Evolutionary conservation across 1,140 invertebrate genomes (phyloP).

Genomic region (Panagrolaimus sp.): DNA sequence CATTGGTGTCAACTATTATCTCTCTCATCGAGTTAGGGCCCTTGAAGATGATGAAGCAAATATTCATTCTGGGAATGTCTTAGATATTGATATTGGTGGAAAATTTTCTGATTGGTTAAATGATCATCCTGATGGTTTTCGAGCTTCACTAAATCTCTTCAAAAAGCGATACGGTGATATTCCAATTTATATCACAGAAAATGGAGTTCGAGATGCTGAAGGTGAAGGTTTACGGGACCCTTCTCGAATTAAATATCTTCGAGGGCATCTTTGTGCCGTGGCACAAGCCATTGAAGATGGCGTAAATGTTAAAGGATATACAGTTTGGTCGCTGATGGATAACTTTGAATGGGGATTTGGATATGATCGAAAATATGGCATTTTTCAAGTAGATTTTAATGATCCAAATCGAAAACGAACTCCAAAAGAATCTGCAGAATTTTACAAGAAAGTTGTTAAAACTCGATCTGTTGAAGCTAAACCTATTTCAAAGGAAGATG

Average conservation of each 20-base stretch:
- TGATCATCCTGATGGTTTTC: conserved; percentile 20
- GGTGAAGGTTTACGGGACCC: conserved; percentile 27
- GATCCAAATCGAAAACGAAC: conserved; percentile 15
- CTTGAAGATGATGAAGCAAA: background rate
- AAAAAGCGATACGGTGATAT: conserved; percentile 43
- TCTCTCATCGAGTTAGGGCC: background rate
- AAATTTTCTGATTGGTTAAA: conserved; percentile 22
- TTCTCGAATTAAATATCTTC: conserved; percentile 33
- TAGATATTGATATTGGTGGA: background rate
- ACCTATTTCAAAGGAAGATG: no score
- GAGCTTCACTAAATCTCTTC: conserved; percentile 35
- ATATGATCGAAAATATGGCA: conserved; percentile 47
- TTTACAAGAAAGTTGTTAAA: background rate
- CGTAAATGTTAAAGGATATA: conserved; percentile 68
- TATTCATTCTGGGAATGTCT: background rate
- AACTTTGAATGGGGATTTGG: conserved; percentile 72
- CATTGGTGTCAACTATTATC: conserved; percentile 39
- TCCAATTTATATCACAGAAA: conserved; percentile 46
- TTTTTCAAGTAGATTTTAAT: conserved; percentile 28
- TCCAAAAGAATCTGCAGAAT: background rate
- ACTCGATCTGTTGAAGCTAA: background rate
- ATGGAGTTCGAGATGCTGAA: conserved; percentile 37
- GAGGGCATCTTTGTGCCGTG: conserved; percentile 32
- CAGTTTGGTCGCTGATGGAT: conserved; percentile 72
- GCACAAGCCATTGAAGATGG: conserved; percentile 67